Percentiles rank a stretch among this genome's conserved stretches.
phyloP scores from a whole-genome alignment of 2,797 vertebrate genomes.

The Acridotheres tristis region DNA sequence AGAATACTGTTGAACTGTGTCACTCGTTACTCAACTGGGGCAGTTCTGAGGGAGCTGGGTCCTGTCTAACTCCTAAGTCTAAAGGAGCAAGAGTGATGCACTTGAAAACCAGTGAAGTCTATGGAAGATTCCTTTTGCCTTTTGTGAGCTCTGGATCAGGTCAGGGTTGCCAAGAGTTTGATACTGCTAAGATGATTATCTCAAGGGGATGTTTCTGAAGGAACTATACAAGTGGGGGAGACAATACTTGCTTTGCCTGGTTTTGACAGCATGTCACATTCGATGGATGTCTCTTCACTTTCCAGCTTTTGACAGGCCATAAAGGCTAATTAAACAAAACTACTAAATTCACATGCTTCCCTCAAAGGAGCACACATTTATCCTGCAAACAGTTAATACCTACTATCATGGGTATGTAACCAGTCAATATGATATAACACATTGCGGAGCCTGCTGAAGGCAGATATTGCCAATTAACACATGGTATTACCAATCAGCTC shows the following conservation, averaged over 20 bases:
- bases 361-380: conserved; percentile 37
- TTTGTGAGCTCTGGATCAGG: conserved; percentile 4
- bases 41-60: background rate
- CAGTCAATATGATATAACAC: conserved; percentile 65
- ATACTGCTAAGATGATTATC: conserved; percentile 55
- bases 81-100: background rate
- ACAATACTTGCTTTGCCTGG: conserved; percentile 59
- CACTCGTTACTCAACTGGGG: background rate
- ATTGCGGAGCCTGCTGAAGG: conserved; percentile 64
- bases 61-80: background rate
- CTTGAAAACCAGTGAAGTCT: background rate
- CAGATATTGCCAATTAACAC: conserved; percentile 75
- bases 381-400: conserved; percentile 69
- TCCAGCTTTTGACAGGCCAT: conserved; percentile 58
- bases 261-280: conserved; percentile 72
- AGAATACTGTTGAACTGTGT: background rate
- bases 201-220: conserved; percentile 55
- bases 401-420: conserved; percentile 42
- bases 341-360: conserved; percentile 56
- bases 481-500: conserved; percentile 55
- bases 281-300: conserved; percentile 62
- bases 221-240: conserved; percentile 6
- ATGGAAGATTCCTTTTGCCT: background rate
- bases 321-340: conserved; percentile 71
- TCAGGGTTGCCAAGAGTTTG: conserved; percentile 40